phyloP scores from a whole-genome alignment of 2,797 vertebrate genomes.

The Valencia hispanica region DNA sequence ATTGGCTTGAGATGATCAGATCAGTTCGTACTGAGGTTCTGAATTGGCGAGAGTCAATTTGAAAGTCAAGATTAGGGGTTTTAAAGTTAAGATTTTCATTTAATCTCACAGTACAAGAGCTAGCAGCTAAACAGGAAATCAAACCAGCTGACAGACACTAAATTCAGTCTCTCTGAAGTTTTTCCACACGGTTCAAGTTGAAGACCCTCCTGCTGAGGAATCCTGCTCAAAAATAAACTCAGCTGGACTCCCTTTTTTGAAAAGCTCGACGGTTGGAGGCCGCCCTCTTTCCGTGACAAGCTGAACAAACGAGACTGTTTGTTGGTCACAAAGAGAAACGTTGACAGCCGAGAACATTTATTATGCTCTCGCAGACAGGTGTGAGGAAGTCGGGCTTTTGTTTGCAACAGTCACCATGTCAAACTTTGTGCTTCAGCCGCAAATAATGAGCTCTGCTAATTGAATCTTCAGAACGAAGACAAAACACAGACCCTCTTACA shows the following conservation, averaged over 20 bases:
- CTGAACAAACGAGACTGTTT: constrained; percentile 74
- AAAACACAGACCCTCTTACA: constrained; percentile 2
- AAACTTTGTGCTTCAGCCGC: background rate
- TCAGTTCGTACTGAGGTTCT: background rate
- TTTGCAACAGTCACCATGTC: constrained; percentile 23
- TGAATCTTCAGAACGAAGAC: constrained; percentile 10
- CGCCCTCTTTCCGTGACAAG: constrained; percentile 30
- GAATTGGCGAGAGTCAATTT: too few relatives aligned
- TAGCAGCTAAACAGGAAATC: background rate
- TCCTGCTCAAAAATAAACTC: constrained; percentile 59
- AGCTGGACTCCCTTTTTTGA: constrained; percentile 29
- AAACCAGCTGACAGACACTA: background rate
- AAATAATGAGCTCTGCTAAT: constrained; percentile 1
- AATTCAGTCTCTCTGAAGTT: constrained; percentile 31
- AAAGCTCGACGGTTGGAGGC: constrained; percentile 14
- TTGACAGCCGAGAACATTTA: constrained; percentile 28
- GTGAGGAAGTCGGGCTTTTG: constrained; percentile 17
- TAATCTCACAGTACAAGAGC: background rate
- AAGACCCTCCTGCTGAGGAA: constrained; percentile 40
- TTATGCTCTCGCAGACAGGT: constrained; percentile 29
- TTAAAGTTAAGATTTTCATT: background rate
- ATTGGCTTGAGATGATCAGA: background rate
- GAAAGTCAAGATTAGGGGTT: too few relatives aligned
- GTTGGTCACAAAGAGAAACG: constrained; percentile 21
- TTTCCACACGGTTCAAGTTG: constrained; percentile 64